Evolutionary conservation across 2,888 invertebrate genomes (phyloP).

Genomic region (Cataglyphis cursor): DNA sequence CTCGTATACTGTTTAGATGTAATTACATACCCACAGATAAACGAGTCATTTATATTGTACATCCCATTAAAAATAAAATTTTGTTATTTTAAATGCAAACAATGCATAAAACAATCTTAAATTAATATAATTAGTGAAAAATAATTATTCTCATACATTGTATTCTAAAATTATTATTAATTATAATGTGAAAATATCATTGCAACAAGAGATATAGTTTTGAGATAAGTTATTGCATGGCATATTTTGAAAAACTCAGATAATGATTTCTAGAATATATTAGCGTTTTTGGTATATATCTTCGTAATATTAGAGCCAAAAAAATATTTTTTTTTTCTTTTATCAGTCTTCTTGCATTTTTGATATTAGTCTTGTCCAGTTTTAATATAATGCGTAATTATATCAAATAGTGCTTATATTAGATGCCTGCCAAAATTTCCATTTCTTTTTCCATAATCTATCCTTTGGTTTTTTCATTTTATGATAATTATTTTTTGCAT

Average conservation of each 20-base stretch:
- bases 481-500: background rate
- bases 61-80: conserved; percentile 8
- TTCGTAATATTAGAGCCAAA: background rate
- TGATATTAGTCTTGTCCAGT: background rate
- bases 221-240: background rate
- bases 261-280: background rate
- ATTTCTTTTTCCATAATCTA: conserved; percentile 62
- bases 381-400: conserved; percentile 8
- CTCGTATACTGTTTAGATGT: background rate
- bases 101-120: conserved; percentile 1
- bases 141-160: conserved; percentile 10
- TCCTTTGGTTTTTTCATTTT: conserved; percentile 15
- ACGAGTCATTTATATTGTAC: background rate
- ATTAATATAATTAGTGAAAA: background rate
- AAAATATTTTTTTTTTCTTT: background rate
- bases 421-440: conserved; percentile 77
- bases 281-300: background rate
- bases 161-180: conserved; percentile 7
- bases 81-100: background rate
- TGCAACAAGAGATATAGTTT: conserved; percentile 1
- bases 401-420: conserved; percentile 2
- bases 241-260: background rate
- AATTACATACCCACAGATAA: background rate
- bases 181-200: conserved; percentile 12
- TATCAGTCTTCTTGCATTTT: conserved; percentile 15